Evolutionary conservation across 1,140 invertebrate genomes (phyloP).

Genomic region (Melipona quadrifasciata): DNA sequence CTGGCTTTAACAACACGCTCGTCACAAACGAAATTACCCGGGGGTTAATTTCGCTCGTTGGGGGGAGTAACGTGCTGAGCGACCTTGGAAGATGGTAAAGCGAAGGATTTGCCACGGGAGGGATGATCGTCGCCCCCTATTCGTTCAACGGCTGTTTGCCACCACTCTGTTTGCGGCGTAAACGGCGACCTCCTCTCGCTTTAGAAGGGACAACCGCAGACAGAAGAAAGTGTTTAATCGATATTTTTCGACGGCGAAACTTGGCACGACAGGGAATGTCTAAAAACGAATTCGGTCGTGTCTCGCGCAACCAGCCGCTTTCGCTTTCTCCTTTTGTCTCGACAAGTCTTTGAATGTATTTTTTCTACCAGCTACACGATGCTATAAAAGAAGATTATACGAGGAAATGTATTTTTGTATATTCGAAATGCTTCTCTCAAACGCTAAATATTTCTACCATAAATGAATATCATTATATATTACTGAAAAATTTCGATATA

Average conservation of each 20-base stretch:
- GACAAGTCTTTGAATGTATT: too few relatives aligned
- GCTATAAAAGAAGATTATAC: too few relatives aligned
- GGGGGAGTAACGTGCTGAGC: background rate
- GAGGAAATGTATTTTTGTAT: too few relatives aligned
- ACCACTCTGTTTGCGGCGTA: constrained; percentile 4
- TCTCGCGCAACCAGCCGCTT: background rate
- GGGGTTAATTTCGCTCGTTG: background rate
- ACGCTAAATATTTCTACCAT: too few relatives aligned
- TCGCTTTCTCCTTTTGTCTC: background rate
- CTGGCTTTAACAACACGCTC: too few relatives aligned
- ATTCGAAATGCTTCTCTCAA: too few relatives aligned
- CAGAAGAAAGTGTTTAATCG: constrained; percentile 29
- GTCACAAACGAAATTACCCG: background rate
- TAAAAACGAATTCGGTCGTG: background rate
- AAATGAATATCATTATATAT: too few relatives aligned
- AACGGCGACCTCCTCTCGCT: constrained; percentile 31
- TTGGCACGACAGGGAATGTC: background rate
- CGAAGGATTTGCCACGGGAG: constrained; percentile 3
- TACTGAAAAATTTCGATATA: too few relatives aligned
- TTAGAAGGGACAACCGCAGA: background rate
- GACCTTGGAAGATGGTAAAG: constrained; percentile 26
- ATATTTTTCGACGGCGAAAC: constrained; percentile 27
- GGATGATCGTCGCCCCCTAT: background rate
- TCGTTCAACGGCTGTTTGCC: constrained; percentile 20
- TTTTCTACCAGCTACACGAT: too few relatives aligned